These are phyloP conservation scores for Gadus macrocephalus DNA, from an alignment of 2,113 vertebrate species.

Conservation along the genomic window DNA sequence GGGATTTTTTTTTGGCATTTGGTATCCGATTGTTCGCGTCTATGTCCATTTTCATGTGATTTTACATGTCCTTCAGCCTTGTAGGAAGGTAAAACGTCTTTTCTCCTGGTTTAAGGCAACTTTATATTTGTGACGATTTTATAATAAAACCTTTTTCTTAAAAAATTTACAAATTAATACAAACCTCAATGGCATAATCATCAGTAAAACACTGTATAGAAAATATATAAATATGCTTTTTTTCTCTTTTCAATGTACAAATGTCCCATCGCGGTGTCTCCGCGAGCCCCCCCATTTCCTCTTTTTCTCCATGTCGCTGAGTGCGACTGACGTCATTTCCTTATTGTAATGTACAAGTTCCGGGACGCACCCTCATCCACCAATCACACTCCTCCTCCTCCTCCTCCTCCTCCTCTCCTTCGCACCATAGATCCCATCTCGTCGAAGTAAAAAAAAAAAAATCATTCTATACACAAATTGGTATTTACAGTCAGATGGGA, in stretches of 20 bases:
- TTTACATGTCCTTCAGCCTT: constrained; percentile 63
- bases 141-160: constrained; percentile 74
- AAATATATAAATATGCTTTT: constrained; percentile 99
- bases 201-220: constrained; percentile 92
- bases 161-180: constrained; percentile 87
- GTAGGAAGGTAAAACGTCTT: constrained; percentile 60
- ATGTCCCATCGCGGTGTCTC: constrained; percentile 70
- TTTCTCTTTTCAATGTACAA: constrained; percentile 87
- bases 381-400: constrained; percentile 44
- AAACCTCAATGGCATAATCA: constrained; percentile 87
- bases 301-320: constrained; percentile 24
- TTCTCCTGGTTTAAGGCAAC: constrained; percentile 89
- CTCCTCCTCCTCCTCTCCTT: too few relatives aligned
- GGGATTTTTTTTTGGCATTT: constrained; percentile 63
- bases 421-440: constrained; percentile 64
- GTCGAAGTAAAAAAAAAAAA: not conserved
- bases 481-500: constrained; percentile 81
- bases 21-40: constrained; percentile 73
- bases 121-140: constrained; percentile 85
- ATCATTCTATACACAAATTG: constrained; percentile 68
- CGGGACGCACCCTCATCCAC: constrained; percentile 17
- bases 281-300: constrained; percentile 33
- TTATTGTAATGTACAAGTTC: constrained; percentile 70
- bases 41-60: constrained; percentile 59
- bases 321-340: constrained; percentile 7